Evolutionary conservation across 2,888 invertebrate species (phyloP).

Genomic region (Eupeodes latifasciatus): DNA sequence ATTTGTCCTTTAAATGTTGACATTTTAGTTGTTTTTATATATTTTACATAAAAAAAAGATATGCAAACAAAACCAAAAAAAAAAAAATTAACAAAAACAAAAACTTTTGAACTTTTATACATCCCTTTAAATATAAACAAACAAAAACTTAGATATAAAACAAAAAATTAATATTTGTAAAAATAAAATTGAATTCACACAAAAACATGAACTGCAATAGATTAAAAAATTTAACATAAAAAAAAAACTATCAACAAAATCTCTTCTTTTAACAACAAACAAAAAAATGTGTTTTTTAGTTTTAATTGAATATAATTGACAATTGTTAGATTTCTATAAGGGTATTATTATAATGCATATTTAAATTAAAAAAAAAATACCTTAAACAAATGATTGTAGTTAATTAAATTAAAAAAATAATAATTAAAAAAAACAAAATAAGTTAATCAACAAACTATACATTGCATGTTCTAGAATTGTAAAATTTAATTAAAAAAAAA

Average conservation of each 20-base stretch:
- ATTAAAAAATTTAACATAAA: constrained; percentile 16
- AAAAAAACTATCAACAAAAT: constrained; percentile 45
- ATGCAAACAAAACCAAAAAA: constrained; percentile 41
- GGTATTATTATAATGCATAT: constrained; percentile 36
- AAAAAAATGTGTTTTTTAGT: constrained; percentile 43
- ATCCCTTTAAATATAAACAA: constrained; percentile 74
- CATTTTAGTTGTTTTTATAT: constrained; percentile 75
- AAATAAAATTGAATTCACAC: constrained; percentile 56
- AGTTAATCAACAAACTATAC: constrained; percentile 42
- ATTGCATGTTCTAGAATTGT: constrained; percentile 73
- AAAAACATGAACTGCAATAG: constrained; percentile 58
- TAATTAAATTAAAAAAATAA: constrained; percentile 32
- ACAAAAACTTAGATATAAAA: constrained; percentile 33
- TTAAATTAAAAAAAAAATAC: constrained; percentile 13
- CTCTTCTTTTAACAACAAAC: constrained; percentile 36
- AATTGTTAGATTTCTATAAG: constrained; percentile 69
- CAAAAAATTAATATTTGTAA: constrained; percentile 66
- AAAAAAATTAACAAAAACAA: constrained; percentile 34
- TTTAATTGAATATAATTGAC: constrained; percentile 57
- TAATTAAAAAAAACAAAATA: constrained; percentile 7
- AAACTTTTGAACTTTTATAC: constrained; percentile 75
- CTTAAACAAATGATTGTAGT: constrained; percentile 55
- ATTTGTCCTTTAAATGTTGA: constrained; percentile 75
- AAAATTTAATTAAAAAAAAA: constrained; percentile 58
- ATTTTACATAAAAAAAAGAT: constrained; percentile 61